phyloP scores from a whole-genome alignment of 2,888 invertebrate species.

The Cryptocephalus moraei region DNA sequence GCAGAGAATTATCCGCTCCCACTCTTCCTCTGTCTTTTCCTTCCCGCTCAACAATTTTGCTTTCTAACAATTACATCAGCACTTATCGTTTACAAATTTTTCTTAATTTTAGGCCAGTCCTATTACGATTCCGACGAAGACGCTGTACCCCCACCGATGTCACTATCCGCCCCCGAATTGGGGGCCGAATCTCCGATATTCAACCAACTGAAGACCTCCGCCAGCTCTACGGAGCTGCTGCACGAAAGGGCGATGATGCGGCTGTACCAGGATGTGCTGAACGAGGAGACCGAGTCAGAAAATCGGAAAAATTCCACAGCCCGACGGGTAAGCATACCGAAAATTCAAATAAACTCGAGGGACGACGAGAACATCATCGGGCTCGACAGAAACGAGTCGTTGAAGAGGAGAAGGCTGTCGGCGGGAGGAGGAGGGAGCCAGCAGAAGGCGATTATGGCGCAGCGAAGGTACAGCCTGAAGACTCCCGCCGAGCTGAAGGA shows the following conservation, averaged over 20 bases:
- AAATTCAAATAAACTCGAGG: constrained; percentile 44
- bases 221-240: constrained; percentile 73
- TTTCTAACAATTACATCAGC: too few relatives aligned
- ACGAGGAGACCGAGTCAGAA: constrained; percentile 49
- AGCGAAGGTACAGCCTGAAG: constrained; percentile 31
- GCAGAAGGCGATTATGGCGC: constrained; percentile 30
- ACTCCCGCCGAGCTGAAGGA: constrained; percentile 25
- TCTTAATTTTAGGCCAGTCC: constrained; percentile 13
- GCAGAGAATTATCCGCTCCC: too few relatives aligned
- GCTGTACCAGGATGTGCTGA: constrained; percentile 66
- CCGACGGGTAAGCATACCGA: constrained; percentile 21
- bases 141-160: constrained; percentile 66
- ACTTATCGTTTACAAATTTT: too few relatives aligned
- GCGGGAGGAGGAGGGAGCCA: constrained; percentile 37
- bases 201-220: constrained; percentile 54
- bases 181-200: constrained; percentile 49
- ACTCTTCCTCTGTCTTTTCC: too few relatives aligned
- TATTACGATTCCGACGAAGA: constrained; percentile 53
- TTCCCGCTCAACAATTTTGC: too few relatives aligned
- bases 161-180: constrained; percentile 72
- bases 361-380: constrained; percentile 39
- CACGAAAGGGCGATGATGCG: constrained; percentile 76
- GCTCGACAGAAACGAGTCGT: constrained; percentile 39
- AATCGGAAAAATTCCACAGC: constrained; percentile 33
- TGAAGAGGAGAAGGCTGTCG: constrained; percentile 42